These are phyloP conservation scores for Drosophila pallidifrons DNA, from an alignment of 1,140 invertebrate genomes.

Conservation along the genomic window DNA sequence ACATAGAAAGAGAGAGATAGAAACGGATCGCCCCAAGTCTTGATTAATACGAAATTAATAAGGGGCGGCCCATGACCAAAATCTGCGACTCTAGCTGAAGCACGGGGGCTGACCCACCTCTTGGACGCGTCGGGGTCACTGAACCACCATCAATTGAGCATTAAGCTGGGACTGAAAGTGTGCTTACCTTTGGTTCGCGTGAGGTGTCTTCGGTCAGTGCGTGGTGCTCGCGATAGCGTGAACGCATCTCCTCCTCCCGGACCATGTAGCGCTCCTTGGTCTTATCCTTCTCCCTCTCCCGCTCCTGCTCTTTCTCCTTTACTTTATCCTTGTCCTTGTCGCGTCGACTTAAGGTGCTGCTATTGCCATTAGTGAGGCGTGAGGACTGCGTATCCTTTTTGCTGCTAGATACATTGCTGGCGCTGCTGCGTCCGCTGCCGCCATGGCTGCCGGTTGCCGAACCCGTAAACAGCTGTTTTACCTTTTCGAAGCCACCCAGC, in stretches of 20 bases:
- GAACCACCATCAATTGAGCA: slow-evolving; percentile 73
- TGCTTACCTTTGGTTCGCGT: slow-evolving; percentile 83
- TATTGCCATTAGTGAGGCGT: slow-evolving; percentile 57
- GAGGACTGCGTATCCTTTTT: slow-evolving; percentile 62
- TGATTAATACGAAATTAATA: slow-evolving; percentile 82
- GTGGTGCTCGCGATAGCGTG: slow-evolving; percentile 77
- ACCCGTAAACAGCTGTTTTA: slow-evolving; percentile 85
- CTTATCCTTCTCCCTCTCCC: slow-evolving; percentile 29
- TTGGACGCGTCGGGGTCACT: slow-evolving; percentile 40
- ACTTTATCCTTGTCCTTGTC: slow-evolving; percentile 69
- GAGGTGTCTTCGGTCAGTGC: slow-evolving; percentile 60
- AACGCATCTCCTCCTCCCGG: slow-evolving; percentile 82
- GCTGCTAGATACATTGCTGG: slow-evolving; percentile 67
- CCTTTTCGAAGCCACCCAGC: slow-evolving; percentile 88
- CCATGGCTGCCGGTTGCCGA: slow-evolving; percentile 50
- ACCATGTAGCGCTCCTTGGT: slow-evolving; percentile 77
- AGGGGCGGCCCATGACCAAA: slow-evolving; percentile 67
- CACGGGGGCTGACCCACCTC: slow-evolving; percentile 3
- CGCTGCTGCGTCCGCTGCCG: slow-evolving; percentile 65
- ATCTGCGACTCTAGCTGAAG: slow-evolving; percentile 21
- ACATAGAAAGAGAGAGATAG: background rate
- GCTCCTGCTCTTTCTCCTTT: slow-evolving; percentile 16
- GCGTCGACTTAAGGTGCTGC: slow-evolving; percentile 72
- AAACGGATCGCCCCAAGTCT: slow-evolving; percentile 49
- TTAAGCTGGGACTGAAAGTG: slow-evolving; percentile 39